A percentile compares a stretch with the other conserved stretches of the same genome.
phyloP scores from a whole-genome alignment of 2,797 vertebrate species.

The Anguilla megastoma region DNA sequence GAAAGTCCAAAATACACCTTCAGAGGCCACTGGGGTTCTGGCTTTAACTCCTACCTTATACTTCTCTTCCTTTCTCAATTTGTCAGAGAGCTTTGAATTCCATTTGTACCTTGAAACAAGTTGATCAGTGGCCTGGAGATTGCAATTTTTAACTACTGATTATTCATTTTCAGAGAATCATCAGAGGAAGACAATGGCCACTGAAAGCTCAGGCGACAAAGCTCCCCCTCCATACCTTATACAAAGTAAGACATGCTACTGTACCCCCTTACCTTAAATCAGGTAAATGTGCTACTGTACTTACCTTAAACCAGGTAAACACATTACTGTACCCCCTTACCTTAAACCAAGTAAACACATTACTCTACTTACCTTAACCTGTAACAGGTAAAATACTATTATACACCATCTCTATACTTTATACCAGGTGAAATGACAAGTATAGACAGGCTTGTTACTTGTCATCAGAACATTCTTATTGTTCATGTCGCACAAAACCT shows the following conservation, averaged over 20 bases:
- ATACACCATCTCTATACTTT: not conserved
- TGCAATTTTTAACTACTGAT: not conserved
- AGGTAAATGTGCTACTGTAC: not conserved
- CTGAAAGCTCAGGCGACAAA: not conserved
- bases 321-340: too few species aligned
- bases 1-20: too few species aligned
- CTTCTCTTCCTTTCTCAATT: not conserved
- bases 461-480: not conserved
- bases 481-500: not conserved
- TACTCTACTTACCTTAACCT: too few species aligned
- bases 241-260: constrained; percentile 33
- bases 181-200: constrained; percentile 39
- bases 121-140: not conserved
- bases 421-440: not conserved
- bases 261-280: not conserved
- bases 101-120: not conserved
- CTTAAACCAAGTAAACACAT: too few species aligned
- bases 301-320: too few species aligned
- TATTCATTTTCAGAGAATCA: not conserved
- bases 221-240: constrained; percentile 48
- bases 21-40: too few species aligned
- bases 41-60: not conserved
- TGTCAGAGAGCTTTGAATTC: not conserved
- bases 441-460: not conserved
- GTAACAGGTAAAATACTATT: not conserved